Base-by-base conservation (phyloP, 2,797 vertebrate genomes). In the Poeciliopsis gracilis region DNA sequence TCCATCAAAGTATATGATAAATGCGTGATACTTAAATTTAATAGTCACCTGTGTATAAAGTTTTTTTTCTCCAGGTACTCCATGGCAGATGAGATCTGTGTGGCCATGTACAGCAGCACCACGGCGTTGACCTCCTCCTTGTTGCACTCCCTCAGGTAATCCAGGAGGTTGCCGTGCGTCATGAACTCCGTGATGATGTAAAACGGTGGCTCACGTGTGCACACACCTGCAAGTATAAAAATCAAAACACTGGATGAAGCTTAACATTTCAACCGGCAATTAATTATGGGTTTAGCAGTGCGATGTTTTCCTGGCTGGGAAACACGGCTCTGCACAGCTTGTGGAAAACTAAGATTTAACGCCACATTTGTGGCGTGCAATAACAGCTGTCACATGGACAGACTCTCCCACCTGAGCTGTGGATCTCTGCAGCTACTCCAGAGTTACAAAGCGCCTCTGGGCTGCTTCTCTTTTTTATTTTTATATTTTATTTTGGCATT, bases 151-250 rank as follows among this genome's bases (percentile, higher is more conserved):
- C 98, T 92, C 91, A 99, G 95, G 90, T 99, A 99, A 93, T 99
- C 98, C 87, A 99, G 71, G 76, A 99, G 96, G 90, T 99, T 99
- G 16, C 98, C 98, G 0, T 97, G 98, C 0, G 98, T 99, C 98
- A 99, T 99, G 93, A 99, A 99, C 95, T 99, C 98, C 0, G 98
- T 99, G 91, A 99, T 98, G 83, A 99, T 99, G 80, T 99, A 99
- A 92, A 99, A 99, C 0, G 98, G 98, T 30, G 98, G 98, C 69
- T 99, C 98, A 82, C 98, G 94, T 0, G 98, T 99, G 91, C 98
- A 99, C 12, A 99, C 98, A 10, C 98, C 98, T 99, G 88, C n/a
- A 18, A 36, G 33, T 4, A 45, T 8, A 46, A 15, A 70, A 69
- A 69, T 43, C 38, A 43, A 10, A 69, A 13, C 67, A 7, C 13